Evolutionary conservation across 1,140 invertebrate species (phyloP).

Genomic region (Drosophila nasuta): DNA sequence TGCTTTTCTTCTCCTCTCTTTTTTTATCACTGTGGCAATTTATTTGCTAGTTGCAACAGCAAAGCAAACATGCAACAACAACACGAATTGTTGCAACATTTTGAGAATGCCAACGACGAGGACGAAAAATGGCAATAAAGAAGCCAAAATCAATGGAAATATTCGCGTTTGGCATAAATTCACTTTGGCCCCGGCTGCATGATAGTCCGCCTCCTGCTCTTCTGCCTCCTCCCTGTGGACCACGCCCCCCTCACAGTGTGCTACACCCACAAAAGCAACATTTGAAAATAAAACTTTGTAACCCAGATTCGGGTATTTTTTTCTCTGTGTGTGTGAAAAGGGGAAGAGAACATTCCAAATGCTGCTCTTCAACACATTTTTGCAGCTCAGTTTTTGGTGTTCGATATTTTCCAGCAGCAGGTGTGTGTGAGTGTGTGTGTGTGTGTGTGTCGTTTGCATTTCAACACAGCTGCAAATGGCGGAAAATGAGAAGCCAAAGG

Average conservation of each 20-base stretch:
- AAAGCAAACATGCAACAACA: constrained; percentile 26
- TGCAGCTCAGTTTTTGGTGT: constrained; percentile 36
- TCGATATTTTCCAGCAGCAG: constrained; percentile 57
- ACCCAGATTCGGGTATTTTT: constrained; percentile 62
- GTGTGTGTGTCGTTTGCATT: constrained; percentile 54
- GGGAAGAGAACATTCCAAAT: neutral
- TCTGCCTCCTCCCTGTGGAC: neutral
- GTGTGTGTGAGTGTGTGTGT: constrained; percentile 33
- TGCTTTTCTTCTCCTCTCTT: neutral
- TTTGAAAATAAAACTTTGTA: constrained; percentile 68
- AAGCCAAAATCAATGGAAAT: constrained; percentile 78
- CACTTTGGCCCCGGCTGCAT: constrained; percentile 44
- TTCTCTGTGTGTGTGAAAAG: neutral
- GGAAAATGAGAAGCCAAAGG: constrained; percentile 63
- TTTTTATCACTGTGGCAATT: constrained; percentile 60
- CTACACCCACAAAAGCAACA: constrained; percentile 41
- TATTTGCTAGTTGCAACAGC: constrained; percentile 60
- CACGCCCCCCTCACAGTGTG: constrained; percentile 1
- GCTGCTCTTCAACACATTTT: constrained; percentile 9
- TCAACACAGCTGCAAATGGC: constrained; percentile 64
- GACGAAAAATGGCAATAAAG: constrained; percentile 66
- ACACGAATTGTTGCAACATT: constrained; percentile 53
- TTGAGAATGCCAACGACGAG: constrained; percentile 59
- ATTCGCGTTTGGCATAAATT: constrained; percentile 78
- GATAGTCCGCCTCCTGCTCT: neutral